These are phyloP conservation scores for Drosophila siamana DNA, from an alignment of 2,888 invertebrate species.

Conservation along the genomic window DNA sequence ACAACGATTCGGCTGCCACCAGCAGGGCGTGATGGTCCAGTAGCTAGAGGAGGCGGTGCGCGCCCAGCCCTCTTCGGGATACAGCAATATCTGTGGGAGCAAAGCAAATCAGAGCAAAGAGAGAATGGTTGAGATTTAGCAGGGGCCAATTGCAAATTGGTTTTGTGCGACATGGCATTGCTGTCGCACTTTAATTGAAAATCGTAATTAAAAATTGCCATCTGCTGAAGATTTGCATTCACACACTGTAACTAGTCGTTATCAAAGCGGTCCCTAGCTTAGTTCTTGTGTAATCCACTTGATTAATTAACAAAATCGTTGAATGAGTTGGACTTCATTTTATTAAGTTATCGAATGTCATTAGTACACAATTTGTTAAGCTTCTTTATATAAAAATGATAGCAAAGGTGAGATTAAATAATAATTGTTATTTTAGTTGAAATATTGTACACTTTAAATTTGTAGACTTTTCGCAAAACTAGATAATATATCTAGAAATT, in stretches of 20 bases:
- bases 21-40: slow-evolving; percentile 94
- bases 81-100: slow-evolving; percentile 90
- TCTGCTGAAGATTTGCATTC: slow-evolving; percentile 52
- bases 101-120: slow-evolving; percentile 34
- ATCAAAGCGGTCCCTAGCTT: neutral
- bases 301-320: neutral
- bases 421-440: no score
- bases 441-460: no score
- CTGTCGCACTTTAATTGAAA: slow-evolving; percentile 77
- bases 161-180: slow-evolving; percentile 65
- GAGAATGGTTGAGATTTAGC: slow-evolving; percentile 29
- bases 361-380: no score
- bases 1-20: slow-evolving; percentile 94
- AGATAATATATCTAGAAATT: no score
- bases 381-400: no score
- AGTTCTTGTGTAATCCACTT: no score
- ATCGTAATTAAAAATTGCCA: slow-evolving; percentile 81
- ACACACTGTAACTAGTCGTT: slow-evolving; percentile 8
- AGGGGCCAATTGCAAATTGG: slow-evolving; percentile 72
- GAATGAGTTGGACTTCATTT: no score
- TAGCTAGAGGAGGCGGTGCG: slow-evolving; percentile 93
- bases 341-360: no score
- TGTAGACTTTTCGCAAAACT: no score
- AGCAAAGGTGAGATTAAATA: no score
- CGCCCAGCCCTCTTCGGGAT: slow-evolving; percentile 96